Evolutionary conservation across 1,140 invertebrate species (phyloP), one percentile per base, ranked within the genome.

Genomic region (Nebria ingens): DNA sequence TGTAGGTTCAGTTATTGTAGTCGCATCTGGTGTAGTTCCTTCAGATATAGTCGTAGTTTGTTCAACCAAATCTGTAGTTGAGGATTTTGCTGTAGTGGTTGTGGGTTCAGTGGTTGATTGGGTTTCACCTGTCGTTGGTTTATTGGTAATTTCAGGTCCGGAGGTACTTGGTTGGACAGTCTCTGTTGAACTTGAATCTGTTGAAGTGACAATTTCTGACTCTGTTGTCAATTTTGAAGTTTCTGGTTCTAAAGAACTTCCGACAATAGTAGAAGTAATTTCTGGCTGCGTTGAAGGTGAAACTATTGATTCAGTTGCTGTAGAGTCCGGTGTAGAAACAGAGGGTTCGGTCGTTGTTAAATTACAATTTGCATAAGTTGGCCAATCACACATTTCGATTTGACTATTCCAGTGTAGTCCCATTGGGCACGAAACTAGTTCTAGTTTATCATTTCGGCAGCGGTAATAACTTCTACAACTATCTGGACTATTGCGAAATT

Each of bases 381-480:
- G 40, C 40, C 40, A 45, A 45, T 45, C 40, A 45, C 40, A 45
- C 4, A 45, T 4, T 11, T 45, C 15, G 3, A 17, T 12, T 45
- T 45, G 3, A 45, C 3, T 45, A 45, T 45, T 45, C 40, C 40
- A 45, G 17, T 45, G 40, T 45, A 45, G 17, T 11, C 40, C 40
- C 4, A 4, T 9, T 17, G 40, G 40, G 40, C 40, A 45, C 15
- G 6, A 17, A 12, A 12, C 9, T 4, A 45, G 17, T 12, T 12
- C 40, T 11, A 45, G 15, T 12, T 12, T 17, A 45, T 45, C 17
- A 17, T 17, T 17, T 11, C 4, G 3, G 17, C 40, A 45, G 6
- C 40, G 6, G 17, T 45, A 45, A 17, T 12, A 45, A 45, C 17
- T 9, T 11, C 9, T 17, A 45, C 40, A 45, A 45, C 17, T 17